These are phyloP conservation scores for Hydractinia symbiolongicarpus DNA, from an alignment of 30 jellyfish, hydroid and myxozoan species.

Conservation along the genomic window DNA sequence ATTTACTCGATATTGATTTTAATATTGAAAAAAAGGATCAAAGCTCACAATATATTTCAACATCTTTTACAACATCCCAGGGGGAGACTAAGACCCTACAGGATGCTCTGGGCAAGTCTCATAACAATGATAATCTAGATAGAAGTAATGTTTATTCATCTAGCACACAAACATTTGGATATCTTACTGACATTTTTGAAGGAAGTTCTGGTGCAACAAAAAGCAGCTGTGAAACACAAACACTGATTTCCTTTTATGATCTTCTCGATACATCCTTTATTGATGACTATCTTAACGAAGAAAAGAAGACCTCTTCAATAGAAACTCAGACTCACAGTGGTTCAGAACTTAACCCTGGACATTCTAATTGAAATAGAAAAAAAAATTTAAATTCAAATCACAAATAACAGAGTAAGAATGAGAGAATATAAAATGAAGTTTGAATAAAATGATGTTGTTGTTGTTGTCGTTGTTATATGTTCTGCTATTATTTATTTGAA, in stretches of 20 bases:
- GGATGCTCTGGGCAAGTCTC: too few species aligned
- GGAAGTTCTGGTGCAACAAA: neutral
- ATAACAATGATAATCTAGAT: neutral
- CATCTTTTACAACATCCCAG: neutral
- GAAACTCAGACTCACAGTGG: constrained; percentile 17
- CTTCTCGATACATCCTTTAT: constrained; percentile 26
- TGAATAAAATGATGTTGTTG: too few species aligned
- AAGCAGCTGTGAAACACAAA: constrained; percentile 34
- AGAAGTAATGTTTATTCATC: constrained; percentile 7
- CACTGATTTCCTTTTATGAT: constrained; percentile 37
- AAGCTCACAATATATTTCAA: neutral
- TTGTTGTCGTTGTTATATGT: too few species aligned
- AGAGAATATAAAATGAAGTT: too few species aligned
- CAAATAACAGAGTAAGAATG: too few species aligned
- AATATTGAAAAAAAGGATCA: neutral
- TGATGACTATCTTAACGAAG: constrained; percentile 31
- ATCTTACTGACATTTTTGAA: neutral
- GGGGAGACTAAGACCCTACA: neutral
- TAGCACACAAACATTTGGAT: constrained; percentile 25
- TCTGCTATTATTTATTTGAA: too few species aligned
- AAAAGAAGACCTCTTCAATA: neutral
- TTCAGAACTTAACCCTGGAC: neutral
- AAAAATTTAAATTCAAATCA: too few species aligned
- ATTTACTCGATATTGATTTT: constrained; percentile 20
- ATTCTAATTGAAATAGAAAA: neutral